Conservation (phyloP, 2,888 invertebrate species). For the Luperina testacea region DNA sequence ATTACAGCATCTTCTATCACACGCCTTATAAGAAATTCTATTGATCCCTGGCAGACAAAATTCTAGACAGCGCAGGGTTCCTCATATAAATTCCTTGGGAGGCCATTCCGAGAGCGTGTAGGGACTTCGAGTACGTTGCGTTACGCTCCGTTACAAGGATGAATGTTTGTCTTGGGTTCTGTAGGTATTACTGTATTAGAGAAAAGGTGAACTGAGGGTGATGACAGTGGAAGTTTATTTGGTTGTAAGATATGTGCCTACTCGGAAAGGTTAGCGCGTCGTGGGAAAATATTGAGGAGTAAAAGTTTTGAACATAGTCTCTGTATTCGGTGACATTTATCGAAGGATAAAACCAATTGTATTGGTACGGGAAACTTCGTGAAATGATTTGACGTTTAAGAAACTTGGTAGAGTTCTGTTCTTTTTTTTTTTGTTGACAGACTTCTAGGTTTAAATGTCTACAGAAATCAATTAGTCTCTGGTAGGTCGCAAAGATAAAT, state of each 20-base stretch:
- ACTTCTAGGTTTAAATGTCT: neutral
- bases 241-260: neutral
- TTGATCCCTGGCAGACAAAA: conserved; percentile 44
- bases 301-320: neutral
- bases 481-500: conserved; percentile 33
- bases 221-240: conserved; percentile 4
- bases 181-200: conserved; percentile 24
- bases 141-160: conserved; percentile 10
- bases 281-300: neutral
- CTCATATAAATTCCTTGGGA: conserved; percentile 65
- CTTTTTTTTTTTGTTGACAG: neutral
- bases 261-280: conserved; percentile 14
- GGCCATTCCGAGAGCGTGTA: conserved; percentile 54
- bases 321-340: neutral
- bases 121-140: conserved; percentile 28
- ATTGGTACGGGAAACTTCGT: neutral
- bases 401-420: neutral
- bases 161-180: conserved; percentile 42
- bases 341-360: neutral
- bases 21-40: conserved; percentile 54
- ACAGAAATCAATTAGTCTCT: conserved; percentile 24
- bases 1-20: conserved; percentile 36
- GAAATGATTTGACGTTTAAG: neutral
- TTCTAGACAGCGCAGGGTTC: conserved; percentile 36
- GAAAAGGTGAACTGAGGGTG: conserved; percentile 3